Evolutionary conservation across 2,113 vertebrate species (phyloP), one percentile per base, ranked within the genome.

Genomic region (Chloebia gouldiae): DNA sequence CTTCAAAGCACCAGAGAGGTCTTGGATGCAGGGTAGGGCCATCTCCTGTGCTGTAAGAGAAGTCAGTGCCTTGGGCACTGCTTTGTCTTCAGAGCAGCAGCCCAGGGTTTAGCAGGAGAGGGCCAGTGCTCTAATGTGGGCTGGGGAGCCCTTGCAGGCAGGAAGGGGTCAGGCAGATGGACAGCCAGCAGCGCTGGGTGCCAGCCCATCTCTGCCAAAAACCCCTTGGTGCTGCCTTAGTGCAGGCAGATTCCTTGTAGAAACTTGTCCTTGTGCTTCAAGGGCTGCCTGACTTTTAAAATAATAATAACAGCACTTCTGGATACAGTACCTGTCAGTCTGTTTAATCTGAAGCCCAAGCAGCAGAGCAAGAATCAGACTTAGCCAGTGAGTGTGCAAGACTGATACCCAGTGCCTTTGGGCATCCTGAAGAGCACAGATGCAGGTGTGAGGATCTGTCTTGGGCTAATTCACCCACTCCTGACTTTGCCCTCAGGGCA

Each of bases 31-130:
- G 5, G 27, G 56, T 63, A 11, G 22, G 61, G 69, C 69, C 92
- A 73, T 54, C 49, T 84, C 20, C 45, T 71, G 64, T 90, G 49
- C 71, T 4, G 0, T 27, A 28, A 25, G 47, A 90, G 79, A 82
- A 96, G 60, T 83, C 60, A 37, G 16, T 3, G 71, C 88, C 82
- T 68, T 70, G 82, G 86, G 92, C 69, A 33, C 25, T 1, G 7
- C 79, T 64, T 82, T 5, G 10, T 83, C 61, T 92, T 18, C 2
- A 11, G n/a, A 81, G 51, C 3, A 1, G 90, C 68, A 86, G 50
- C 73, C 60, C 0, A 0, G 53, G 45, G 39, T 63, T 45, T 0
- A 2, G 56, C 0, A 6, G 73, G 66, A 70, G 23, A 15, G 42
- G 19, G 57, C 33, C 0, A 2, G 40, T 8, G 57, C 59, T 79